Base-by-base conservation (phyloP, 2,797 vertebrate genomes). In the Hippopotamyrus pictus region DNA sequence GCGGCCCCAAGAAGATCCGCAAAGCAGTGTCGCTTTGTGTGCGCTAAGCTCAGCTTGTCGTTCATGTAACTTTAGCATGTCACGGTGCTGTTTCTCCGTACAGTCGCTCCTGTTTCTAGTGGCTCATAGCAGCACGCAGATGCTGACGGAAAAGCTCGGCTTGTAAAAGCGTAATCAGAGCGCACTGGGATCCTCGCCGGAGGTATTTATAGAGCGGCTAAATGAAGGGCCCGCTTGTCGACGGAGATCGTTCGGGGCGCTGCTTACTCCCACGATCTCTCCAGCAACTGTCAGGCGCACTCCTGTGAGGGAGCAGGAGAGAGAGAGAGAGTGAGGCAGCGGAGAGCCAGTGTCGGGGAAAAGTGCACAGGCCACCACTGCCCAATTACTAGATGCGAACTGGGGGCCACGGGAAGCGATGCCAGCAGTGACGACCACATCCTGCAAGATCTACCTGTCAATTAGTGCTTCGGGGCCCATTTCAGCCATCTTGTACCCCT, bases 331-430 rank as follows among this genome's bases (percentile, higher is more conserved):
- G 65, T 33, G 65, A 73, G 65, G 65, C 65, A 37, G 65, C 17
- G 65, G 65, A 92, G 92, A 86, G 89, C 89, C 90, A 88, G 86
- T 86, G 93, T 25, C 93, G 90, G 88, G 7, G 92, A 92, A 92
- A 92, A 92, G 89, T 90, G 92, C 89, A 92, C 92, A 91, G 93
- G n/a, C 89, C 92, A 92, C 84, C 11, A 90, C 93, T 90, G 92
- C 92, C 94, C 94, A 95, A 95, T 96, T 96, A 96, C 93, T 93
- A 92, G 93, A 90, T 91, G 90, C 91, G 89, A 88, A 92, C 90
- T 90, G 92, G 53, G 73, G 88, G 92, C 93, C 94, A 92, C 90
- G 90, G 92, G 92, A 59, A 88, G 29, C 89, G 51, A 41, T 46
- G 57, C 51, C 85, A 37, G 51, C n/a, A 54, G 93, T 91, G 88